These are phyloP conservation scores for Trilocha varians DNA, from an alignment of 2,888 invertebrate genomes.

Conservation along the genomic window DNA sequence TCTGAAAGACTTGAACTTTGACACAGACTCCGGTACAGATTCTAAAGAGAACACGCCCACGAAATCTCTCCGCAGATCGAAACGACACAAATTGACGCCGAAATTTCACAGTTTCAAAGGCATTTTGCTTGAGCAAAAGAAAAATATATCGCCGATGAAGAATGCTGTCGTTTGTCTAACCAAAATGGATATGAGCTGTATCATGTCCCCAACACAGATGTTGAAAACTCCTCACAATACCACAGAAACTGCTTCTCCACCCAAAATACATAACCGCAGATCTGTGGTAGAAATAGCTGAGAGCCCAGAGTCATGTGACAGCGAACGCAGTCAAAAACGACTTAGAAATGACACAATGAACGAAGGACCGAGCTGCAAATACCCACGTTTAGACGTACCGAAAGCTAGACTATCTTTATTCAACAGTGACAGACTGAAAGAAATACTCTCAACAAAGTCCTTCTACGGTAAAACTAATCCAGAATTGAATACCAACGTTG, in stretches of 20 bases:
- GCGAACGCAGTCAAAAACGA: constrained; percentile 54
- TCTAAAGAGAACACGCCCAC: constrained; percentile 65
- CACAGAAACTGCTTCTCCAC: constrained; percentile 47
- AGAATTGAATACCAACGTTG: constrained; percentile 43
- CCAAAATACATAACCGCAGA: constrained; percentile 51
- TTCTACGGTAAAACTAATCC: constrained; percentile 71
- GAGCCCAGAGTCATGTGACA: constrained; percentile 56
- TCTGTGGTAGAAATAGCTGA: constrained; percentile 47
- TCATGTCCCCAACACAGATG: constrained; percentile 55
- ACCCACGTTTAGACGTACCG: constrained; percentile 50
- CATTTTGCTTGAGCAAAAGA: constrained; percentile 49
- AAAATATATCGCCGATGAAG: constrained; percentile 44
- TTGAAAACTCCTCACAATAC: constrained; percentile 59
- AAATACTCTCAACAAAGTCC: constrained; percentile 66
- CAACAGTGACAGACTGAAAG: constrained; percentile 54
- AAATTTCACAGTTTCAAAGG: constrained; percentile 57
- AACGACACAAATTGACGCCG: constrained; percentile 42
- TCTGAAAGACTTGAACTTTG: constrained; percentile 63
- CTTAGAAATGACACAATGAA: constrained; percentile 46
- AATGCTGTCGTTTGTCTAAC: constrained; percentile 44
- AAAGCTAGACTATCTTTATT: constrained; percentile 62
- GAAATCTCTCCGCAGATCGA: constrained; percentile 38
- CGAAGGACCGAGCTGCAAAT: constrained; percentile 48
- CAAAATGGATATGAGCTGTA: constrained; percentile 45
- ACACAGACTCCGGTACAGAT: constrained; percentile 58